These are phyloP conservation scores for Falco biarmicus DNA, from an alignment of 2,797 vertebrate genomes.

Conservation along the genomic window DNA sequence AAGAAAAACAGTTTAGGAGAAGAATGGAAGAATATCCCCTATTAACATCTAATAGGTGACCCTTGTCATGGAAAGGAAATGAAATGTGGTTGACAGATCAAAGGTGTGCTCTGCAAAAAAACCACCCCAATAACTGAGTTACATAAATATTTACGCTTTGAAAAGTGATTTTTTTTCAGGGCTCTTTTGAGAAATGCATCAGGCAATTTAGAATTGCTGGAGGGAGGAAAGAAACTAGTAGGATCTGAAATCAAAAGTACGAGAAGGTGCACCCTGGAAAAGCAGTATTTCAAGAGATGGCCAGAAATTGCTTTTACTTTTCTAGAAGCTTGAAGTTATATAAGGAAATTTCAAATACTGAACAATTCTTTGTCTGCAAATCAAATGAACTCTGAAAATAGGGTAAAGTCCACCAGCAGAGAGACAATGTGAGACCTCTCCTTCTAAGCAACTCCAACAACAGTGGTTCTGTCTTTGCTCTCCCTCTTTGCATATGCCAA, in stretches of 20 bases:
- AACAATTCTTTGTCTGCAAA: neutral
- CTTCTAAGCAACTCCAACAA: neutral
- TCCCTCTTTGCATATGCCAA: neutral
- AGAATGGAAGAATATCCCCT: neutral
- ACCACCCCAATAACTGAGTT: neutral
- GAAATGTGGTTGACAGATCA: neutral
- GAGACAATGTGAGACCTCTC: neutral
- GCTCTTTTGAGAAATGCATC: neutral
- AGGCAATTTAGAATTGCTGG: neutral
- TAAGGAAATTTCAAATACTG: neutral
- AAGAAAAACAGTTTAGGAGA: constrained; percentile 49
- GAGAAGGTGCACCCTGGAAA: neutral
- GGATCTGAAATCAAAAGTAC: neutral
- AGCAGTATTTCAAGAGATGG: neutral
- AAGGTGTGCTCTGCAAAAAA: neutral
- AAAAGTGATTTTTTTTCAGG: neutral
- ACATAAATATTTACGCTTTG: neutral
- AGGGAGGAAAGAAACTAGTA: neutral
- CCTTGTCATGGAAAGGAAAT: neutral
- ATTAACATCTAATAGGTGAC: neutral
- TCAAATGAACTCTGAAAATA: neutral
- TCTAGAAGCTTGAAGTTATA: neutral
- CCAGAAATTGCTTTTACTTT: neutral
- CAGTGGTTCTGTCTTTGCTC: neutral
- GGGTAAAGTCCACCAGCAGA: neutral